These are phyloP conservation scores for Chionoecetes opilio DNA, from an alignment of 1,140 invertebrate genomes.

Conservation along the genomic window DNA sequence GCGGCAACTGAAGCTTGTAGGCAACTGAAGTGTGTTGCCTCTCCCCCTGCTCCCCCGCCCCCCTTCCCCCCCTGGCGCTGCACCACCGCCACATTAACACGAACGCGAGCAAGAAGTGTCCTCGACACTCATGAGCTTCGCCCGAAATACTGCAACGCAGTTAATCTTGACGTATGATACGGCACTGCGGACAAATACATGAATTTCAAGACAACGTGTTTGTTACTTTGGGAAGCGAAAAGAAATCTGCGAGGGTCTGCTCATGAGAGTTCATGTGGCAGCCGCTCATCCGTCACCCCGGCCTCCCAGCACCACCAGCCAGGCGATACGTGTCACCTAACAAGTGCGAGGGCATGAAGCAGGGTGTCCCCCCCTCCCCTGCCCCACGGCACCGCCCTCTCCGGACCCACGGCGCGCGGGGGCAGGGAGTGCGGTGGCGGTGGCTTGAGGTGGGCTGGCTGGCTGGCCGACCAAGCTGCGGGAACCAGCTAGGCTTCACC, in stretches of 20 bases:
- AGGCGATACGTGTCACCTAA: constrained; percentile 31
- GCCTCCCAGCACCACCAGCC: neutral
- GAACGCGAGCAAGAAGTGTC: constrained; percentile 29
- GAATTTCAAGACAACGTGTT: neutral
- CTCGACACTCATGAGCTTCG: neutral
- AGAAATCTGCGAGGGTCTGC: neutral
- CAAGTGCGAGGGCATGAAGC: constrained; percentile 7
- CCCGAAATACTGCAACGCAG: neutral
- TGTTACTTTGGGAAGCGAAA: neutral
- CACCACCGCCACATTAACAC: neutral
- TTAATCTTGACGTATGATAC: too few species aligned
- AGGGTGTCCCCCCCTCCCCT: neutral
- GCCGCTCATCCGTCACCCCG: neutral
- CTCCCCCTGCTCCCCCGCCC: neutral
- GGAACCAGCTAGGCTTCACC: constrained; percentile 42
- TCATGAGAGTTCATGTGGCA: neutral
- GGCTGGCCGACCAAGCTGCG: neutral
- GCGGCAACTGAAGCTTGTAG: neutral
- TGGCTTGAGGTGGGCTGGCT: neutral
- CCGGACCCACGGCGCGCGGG: neutral
- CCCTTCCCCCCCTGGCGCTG: neutral
- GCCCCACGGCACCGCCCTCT: neutral
- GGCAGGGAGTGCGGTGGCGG: neutral
- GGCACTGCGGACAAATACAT: neutral
- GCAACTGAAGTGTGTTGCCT: constrained; percentile 9